Evolutionary conservation across 2,888 invertebrate species (phyloP).

Genomic region (Stenoptilia bipunctidactyla): DNA sequence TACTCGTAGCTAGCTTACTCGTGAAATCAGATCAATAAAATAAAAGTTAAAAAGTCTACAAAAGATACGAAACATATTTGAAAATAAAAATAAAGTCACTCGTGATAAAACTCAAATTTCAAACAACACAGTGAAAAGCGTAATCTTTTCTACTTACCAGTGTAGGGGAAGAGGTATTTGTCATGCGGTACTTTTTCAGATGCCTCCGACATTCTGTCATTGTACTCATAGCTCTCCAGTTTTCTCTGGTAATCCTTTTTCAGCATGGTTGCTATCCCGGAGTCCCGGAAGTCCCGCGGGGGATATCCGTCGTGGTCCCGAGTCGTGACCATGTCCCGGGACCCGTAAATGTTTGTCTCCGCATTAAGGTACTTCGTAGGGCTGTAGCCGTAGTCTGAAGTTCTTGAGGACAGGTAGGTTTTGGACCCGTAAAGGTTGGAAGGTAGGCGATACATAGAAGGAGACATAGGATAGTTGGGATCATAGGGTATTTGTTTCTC

Average conservation of each 20-base stretch:
- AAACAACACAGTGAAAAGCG: no score
- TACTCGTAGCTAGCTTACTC: no score
- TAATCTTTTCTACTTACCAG: slow-evolving; percentile 75
- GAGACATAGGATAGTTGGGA: slow-evolving; percentile 62
- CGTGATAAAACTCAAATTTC: no score
- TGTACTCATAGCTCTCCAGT: slow-evolving; percentile 67
- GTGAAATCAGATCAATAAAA: no score
- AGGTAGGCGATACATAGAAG: slow-evolving; percentile 55
- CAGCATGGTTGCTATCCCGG: slow-evolving; percentile 60
- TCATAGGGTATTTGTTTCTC: slow-evolving; percentile 64
- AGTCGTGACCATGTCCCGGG: slow-evolving; percentile 46
- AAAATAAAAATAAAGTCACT: no score
- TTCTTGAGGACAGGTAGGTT: slow-evolving; percentile 49
- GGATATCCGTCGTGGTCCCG: slow-evolving; percentile 56
- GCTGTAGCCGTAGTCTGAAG: slow-evolving; percentile 62
- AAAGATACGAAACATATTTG: no score
- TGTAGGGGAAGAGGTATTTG: slow-evolving; percentile 88
- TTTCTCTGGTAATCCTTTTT: slow-evolving; percentile 68
- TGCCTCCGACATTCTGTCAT: slow-evolving; percentile 77
- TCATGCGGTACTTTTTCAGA: slow-evolving; percentile 82
- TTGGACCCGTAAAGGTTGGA: slow-evolving; percentile 64
- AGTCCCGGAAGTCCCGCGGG: slow-evolving; percentile 56
- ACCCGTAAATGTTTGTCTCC: slow-evolving; percentile 49
- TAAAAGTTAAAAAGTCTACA: no score
- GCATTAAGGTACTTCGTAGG: slow-evolving; percentile 54